Conservation (phyloP, 2,888 invertebrate species). For the Tachina grossa region DNA sequence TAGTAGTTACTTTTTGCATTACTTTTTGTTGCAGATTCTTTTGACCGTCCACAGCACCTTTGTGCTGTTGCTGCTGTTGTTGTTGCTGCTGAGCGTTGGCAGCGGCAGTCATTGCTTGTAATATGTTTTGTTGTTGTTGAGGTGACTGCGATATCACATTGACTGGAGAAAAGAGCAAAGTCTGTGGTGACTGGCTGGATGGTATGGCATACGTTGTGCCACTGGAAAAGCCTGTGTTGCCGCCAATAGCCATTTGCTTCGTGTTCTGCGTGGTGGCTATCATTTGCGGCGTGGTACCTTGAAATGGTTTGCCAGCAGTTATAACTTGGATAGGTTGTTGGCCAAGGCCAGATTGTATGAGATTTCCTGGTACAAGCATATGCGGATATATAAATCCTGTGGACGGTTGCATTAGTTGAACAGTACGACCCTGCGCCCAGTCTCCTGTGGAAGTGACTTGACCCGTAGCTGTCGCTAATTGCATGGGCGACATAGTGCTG, state of each 20-base stretch:
- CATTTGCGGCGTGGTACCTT: slow-evolving; percentile 93
- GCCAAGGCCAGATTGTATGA: slow-evolving; percentile 85
- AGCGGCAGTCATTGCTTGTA: slow-evolving; percentile 79
- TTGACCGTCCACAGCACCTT: slow-evolving; percentile 75
- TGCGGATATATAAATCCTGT: slow-evolving; percentile 89
- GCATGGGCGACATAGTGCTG: slow-evolving; percentile 90
- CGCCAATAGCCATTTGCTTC: slow-evolving; percentile 86
- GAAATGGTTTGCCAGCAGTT: slow-evolving; percentile 92
- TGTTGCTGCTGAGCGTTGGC: slow-evolving; percentile 76
- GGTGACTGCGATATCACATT: slow-evolving; percentile 81
- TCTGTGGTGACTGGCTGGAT: slow-evolving; percentile 90
- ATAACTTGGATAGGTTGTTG: slow-evolving; percentile 84
- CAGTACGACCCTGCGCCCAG: slow-evolving; percentile 89
- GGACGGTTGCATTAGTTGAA: slow-evolving; percentile 91
- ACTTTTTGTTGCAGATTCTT: slow-evolving; percentile 83
- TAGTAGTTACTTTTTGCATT: slow-evolving; percentile 84
- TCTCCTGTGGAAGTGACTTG: slow-evolving; percentile 85
- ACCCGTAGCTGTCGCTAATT: slow-evolving; percentile 85
- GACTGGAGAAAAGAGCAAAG: slow-evolving; percentile 87
- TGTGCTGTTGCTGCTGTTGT: slow-evolving; percentile 76
- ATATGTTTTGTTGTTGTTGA: slow-evolving; percentile 82
- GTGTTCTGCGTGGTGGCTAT: slow-evolving; percentile 86
- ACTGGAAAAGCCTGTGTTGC: slow-evolving; percentile 79
- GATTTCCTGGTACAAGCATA: slow-evolving; percentile 92
- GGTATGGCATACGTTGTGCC: slow-evolving; percentile 90